These are phyloP conservation scores for Dallia pectoralis DNA, from an alignment of 2,797 vertebrate species.

Conservation along the genomic window DNA sequence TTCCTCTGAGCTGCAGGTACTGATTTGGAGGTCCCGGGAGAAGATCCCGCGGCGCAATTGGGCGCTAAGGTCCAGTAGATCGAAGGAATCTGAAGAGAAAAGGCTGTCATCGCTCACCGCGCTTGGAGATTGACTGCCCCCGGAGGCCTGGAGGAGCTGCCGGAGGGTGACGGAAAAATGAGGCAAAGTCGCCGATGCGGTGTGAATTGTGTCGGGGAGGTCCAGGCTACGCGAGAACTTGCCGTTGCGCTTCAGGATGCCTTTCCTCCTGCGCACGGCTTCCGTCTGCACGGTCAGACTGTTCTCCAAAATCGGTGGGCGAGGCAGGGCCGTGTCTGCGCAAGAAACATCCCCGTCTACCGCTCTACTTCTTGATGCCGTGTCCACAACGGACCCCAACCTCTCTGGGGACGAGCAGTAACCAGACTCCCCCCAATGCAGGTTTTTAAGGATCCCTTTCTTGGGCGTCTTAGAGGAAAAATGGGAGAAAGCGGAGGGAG, in stretches of 20 bases:
- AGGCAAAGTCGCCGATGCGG: slow-evolving; percentile 1
- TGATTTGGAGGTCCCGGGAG: slow-evolving; percentile 43
- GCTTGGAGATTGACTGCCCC: slow-evolving; percentile 73
- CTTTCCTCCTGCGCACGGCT: slow-evolving; percentile 73
- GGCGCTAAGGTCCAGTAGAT: slow-evolving; percentile 70
- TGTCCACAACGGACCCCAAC: slow-evolving; percentile 29
- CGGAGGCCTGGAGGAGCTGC: slow-evolving; percentile 59
- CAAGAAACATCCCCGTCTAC: slow-evolving; percentile 22
- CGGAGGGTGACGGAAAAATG: slow-evolving; percentile 64
- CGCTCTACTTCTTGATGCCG: background rate
- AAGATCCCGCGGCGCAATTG: slow-evolving; percentile 62
- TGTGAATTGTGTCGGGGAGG: slow-evolving; percentile 53
- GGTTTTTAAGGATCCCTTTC: slow-evolving; percentile 84
- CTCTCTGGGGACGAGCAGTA: slow-evolving; percentile 69
- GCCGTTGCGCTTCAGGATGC: slow-evolving; percentile 82
- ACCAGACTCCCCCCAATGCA: slow-evolving; percentile 68
- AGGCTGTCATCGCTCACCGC: slow-evolving; percentile 79
- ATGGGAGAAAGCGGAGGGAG: slow-evolving; percentile 59
- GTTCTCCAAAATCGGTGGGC: slow-evolving; percentile 39
- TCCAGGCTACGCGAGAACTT: slow-evolving; percentile 79
- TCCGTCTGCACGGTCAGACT: slow-evolving; percentile 63
- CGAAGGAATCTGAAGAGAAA: slow-evolving; percentile 78
- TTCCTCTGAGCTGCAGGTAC: slow-evolving; percentile 64
- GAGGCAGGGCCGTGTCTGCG: slow-evolving; percentile 30
- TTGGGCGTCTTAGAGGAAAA: slow-evolving; percentile 77